These are phyloP conservation scores for Megastigmus dorsalis DNA, from an alignment of 2,888 invertebrate species.

Conservation along the genomic window DNA sequence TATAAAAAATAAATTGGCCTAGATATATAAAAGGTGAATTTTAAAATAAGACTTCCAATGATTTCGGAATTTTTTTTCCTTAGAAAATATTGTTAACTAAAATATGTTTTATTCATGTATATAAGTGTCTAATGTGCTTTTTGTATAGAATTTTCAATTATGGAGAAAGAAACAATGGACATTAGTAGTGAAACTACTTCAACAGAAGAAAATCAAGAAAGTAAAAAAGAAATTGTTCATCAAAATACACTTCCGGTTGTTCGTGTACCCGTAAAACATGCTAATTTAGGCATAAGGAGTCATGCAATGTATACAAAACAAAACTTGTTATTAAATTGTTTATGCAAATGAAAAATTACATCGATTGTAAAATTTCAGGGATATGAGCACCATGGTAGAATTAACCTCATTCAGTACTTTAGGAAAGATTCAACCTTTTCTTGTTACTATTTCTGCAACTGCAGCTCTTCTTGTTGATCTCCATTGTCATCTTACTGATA, in stretches of 20 bases:
- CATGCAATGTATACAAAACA: constrained; percentile 70
- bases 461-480: constrained; percentile 92
- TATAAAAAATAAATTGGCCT: constrained; percentile 22
- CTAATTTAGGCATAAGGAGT: constrained; percentile 73
- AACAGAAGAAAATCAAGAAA: constrained; percentile 44
- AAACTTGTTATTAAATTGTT: constrained; percentile 52
- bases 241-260: constrained; percentile 60
- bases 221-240: constrained; percentile 37
- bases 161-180: constrained; percentile 48
- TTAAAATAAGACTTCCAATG: constrained; percentile 16
- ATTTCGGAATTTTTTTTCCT: not conserved
- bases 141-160: constrained; percentile 4
- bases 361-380: too few relatives aligned
- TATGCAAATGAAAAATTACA: constrained; percentile 61
- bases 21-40: constrained; percentile 1
- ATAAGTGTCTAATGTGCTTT: too few relatives aligned
- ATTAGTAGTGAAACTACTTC: constrained; percentile 17
- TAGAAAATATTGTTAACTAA: not conserved
- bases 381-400: constrained; percentile 92
- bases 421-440: constrained; percentile 94
- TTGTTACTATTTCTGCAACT: constrained; percentile 90
- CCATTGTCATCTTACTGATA: constrained; percentile 94
- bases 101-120: not conserved
- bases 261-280: constrained; percentile 72
- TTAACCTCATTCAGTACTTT: constrained; percentile 90